Percentiles rank a stretch among this genome's conserved stretches.
These are phyloP conservation scores for Chrysina gloriosa DNA, from an alignment of 2,888 invertebrate species.

Conservation along the genomic window DNA sequence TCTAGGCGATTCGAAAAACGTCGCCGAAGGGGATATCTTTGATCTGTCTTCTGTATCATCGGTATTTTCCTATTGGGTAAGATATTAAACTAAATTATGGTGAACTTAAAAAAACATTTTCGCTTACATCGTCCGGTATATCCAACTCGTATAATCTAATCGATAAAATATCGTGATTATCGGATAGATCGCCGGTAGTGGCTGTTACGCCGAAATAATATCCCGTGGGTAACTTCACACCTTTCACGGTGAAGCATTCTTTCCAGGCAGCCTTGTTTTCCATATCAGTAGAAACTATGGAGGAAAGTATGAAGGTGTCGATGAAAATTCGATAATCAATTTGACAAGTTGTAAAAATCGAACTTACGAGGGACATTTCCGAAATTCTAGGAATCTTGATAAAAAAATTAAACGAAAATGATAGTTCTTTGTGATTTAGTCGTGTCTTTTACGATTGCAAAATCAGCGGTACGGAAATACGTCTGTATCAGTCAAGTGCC, in stretches of 20 bases:
- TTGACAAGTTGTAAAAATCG: not conserved
- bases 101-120: not conserved
- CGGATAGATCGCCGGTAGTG: constrained; percentile 96
- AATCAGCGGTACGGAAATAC: no score
- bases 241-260: constrained; percentile 89
- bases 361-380: no score
- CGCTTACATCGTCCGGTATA: constrained; percentile 72
- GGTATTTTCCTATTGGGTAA: constrained; percentile 67
- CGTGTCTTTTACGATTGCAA: no score
- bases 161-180: constrained; percentile 95
- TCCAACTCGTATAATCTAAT: constrained; percentile 94
- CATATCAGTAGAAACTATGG: constrained; percentile 92
- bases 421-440: no score
- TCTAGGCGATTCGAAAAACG: constrained; percentile 90
- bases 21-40: constrained; percentile 88
- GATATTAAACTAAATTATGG: constrained; percentile 47
- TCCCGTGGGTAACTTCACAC: constrained; percentile 92
- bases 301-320: no score
- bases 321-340: constrained; percentile 16
- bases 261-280: constrained; percentile 95
- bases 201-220: constrained; percentile 95
- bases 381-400: no score
- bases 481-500: no score
- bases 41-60: constrained; percentile 77
- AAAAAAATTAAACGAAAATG: no score